Evolutionary conservation across 2,113 vertebrate genomes (phyloP).

Genomic region (Phalacrocorax carbo): DNA sequence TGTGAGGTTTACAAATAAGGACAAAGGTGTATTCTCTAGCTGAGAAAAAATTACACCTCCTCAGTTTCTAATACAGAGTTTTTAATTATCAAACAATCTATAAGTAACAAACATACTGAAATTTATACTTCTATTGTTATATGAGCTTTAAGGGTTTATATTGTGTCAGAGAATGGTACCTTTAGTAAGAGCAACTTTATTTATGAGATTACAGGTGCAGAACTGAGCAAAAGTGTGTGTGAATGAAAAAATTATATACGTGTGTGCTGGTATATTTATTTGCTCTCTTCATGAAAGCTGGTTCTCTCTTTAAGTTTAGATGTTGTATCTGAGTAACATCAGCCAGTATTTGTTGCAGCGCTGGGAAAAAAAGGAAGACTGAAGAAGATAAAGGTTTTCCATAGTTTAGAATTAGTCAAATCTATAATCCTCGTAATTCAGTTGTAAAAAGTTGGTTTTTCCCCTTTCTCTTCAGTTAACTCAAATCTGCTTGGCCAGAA

Average conservation of each 20-base stretch:
- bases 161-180: background rate
- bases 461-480: background rate
- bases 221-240: background rate
- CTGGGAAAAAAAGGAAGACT: background rate
- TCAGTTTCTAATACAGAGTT: background rate
- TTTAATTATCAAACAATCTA: background rate
- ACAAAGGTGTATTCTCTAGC: background rate
- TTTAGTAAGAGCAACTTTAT: background rate
- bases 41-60: background rate
- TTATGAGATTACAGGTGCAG: background rate
- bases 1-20: background rate
- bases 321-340: background rate
- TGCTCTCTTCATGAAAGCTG: background rate
- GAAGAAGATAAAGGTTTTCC: background rate
- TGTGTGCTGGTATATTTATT: background rate
- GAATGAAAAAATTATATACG: background rate
- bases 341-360: background rate
- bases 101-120: background rate
- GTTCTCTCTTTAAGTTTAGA: background rate
- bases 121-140: background rate
- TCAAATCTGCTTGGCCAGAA: background rate
- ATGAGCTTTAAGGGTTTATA: background rate
- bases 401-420: background rate
- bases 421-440: background rate
- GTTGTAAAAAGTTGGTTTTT: background rate